Base-by-base conservation (phyloP, 2,113 vertebrate genomes). In the Bucco capensis region DNA sequence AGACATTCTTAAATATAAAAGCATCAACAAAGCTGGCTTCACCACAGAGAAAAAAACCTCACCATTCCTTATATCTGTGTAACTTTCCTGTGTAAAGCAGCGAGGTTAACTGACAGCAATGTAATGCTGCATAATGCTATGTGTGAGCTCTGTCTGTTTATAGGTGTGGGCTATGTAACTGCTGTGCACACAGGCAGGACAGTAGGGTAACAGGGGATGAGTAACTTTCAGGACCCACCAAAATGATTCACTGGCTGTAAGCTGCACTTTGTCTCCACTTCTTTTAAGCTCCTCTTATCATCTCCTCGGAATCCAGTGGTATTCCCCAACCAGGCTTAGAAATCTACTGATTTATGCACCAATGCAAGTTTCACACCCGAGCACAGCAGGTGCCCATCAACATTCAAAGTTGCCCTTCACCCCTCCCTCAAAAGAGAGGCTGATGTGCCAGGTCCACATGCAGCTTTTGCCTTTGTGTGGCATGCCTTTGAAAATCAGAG, bases 231-330 rank as follows among this genome's bases (percentile, higher is more conserved):
- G 51, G 16, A 71, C 6, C 47, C 44, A 37, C 9, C 69, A 75
- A 89, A 84, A 89, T 28, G 47, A 87, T 77, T 60, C 35, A 73
- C 42, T 56, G 72, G 53, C 71, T 81, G 44, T 58, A 93, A 95
- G 81, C 1, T 56, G 38, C 1, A 13, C 23, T 90, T 91, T 64
- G 79, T 46, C 47, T 69, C 38, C 38, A 25, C 6, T 87, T 75
- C 25, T 50, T 10, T 51, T 67, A 74, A 81, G 15, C 15, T 27
- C 9, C 14, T 90, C n/a, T 64, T 35, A 74, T 17, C 0, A 47
- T 21, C 37, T 75, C 30, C 57, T 83, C 40, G 56, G 49, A 90
- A 83, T 14, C 24, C 8, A 27, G 19, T 4, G 1, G 14, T 22
- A 46, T 42, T 38, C 28, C 38, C 60, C 38, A 67, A 30, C 22